phyloP scores from a whole-genome alignment of 1,140 invertebrate species.

The Caenorhabditis inopinata region DNA sequence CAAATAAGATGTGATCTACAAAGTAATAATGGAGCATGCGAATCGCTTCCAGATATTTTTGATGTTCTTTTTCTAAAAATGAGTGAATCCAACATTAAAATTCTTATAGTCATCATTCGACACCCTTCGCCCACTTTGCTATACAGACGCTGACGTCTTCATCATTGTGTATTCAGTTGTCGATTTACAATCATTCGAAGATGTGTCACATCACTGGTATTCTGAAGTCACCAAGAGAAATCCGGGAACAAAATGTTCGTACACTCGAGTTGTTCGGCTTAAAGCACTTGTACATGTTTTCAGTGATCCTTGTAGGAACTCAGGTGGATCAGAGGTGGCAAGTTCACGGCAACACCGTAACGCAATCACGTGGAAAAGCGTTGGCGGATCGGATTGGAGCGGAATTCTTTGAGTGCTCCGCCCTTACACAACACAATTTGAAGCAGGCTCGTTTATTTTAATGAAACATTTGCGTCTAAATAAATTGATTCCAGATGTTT shows the following conservation, averaged over 20 bases:
- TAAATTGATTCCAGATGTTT: slow-evolving; percentile 45
- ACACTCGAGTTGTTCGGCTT: background rate
- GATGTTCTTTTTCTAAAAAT: too few relatives aligned
- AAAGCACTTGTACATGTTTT: slow-evolving; percentile 63
- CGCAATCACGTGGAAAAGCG: slow-evolving; percentile 74
- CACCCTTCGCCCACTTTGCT: slow-evolving; percentile 60
- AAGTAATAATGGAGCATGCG: too few relatives aligned
- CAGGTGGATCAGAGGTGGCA: slow-evolving; percentile 82
- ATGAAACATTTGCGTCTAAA: background rate
- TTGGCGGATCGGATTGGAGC: slow-evolving; percentile 78
- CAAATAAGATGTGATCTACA: too few relatives aligned
- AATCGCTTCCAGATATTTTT: too few relatives aligned
- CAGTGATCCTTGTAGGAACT: slow-evolving; percentile 81
- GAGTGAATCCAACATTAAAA: too few relatives aligned
- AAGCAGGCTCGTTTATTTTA: slow-evolving; percentile 75
- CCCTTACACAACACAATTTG: slow-evolving; percentile 85
- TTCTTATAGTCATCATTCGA: slow-evolving; percentile 62
- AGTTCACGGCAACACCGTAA: slow-evolving; percentile 85
- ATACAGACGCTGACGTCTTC: slow-evolving; percentile 65
- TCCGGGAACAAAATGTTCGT: background rate
- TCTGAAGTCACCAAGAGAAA: slow-evolving; percentile 53
- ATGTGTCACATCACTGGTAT: slow-evolving; percentile 59
- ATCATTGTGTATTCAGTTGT: slow-evolving; percentile 64
- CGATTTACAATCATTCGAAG: slow-evolving; percentile 51
- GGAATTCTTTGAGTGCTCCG: slow-evolving; percentile 84